Evolutionary conservation across 2,888 invertebrate species (phyloP).

Genomic region (Acanthoscelides obtectus): DNA sequence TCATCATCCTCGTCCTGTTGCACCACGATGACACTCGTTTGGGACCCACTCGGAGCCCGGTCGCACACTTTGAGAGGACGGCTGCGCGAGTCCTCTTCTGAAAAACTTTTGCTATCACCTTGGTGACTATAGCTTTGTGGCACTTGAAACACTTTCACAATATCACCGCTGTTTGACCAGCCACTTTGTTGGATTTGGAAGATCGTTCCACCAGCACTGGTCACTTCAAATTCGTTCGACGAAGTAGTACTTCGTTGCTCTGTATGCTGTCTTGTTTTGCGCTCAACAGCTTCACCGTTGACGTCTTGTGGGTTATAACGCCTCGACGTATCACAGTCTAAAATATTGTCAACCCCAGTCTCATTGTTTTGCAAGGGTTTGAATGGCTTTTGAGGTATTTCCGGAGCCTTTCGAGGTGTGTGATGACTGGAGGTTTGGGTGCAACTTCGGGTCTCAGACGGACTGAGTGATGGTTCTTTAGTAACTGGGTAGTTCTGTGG

Average conservation of each 20-base stretch:
- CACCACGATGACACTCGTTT: background rate
- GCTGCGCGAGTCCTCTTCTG: background rate
- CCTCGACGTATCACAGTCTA: background rate
- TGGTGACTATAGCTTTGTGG: background rate
- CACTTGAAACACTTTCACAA: background rate
- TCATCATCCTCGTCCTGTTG: conserved; percentile 2
- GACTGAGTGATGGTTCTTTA: background rate
- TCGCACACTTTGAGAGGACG: background rate
- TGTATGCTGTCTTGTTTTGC: background rate
- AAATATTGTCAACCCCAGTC: background rate
- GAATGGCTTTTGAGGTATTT: background rate
- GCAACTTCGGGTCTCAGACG: background rate
- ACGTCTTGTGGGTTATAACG: background rate
- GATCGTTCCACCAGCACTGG: background rate
- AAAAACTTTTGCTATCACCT: background rate
- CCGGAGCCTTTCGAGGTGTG: background rate
- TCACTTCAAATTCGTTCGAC: background rate
- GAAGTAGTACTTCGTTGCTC: background rate
- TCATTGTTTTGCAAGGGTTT: background rate
- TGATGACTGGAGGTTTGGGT: background rate
- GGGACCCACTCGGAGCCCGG: background rate
- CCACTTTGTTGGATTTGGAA: background rate
- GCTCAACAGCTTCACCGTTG: background rate
- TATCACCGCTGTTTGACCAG: background rate
- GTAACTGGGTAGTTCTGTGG: background rate